phyloP scores from a whole-genome alignment of 30 jellyfish, hydroid and myxozoan species.

The Aurelia sp. region DNA sequence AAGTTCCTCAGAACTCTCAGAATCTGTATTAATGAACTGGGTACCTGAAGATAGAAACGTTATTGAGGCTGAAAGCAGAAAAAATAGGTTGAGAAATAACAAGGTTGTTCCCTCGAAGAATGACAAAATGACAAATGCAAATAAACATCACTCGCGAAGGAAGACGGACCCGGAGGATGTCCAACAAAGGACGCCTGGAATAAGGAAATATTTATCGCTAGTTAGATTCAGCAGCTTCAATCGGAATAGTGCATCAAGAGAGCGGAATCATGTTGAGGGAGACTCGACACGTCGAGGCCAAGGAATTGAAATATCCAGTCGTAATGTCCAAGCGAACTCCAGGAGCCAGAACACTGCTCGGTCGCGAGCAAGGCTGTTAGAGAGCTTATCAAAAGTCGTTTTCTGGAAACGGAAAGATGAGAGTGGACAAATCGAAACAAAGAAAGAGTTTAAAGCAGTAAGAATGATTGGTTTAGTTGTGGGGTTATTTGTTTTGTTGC shows the following conservation, averaged over 20 bases:
- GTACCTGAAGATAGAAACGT: conserved; percentile 3
- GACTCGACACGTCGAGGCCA: too few species aligned
- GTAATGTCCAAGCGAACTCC: too few species aligned
- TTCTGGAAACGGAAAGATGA: conserved; percentile 2
- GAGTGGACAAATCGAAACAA: not conserved
- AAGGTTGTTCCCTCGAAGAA: not conserved
- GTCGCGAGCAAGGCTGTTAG: not conserved
- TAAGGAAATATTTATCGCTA: not conserved
- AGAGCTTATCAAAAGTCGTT: conserved; percentile 26
- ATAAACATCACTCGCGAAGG: too few species aligned
- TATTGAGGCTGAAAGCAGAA: conserved; percentile 6
- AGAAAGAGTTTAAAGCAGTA: conserved; percentile 58
- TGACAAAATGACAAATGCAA: not conserved
- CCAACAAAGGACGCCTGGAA: not conserved
- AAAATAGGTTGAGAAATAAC: not conserved
- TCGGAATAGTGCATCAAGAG: not conserved
- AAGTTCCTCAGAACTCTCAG: conserved; percentile 8
- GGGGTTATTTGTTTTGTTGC: conserved; percentile 39
- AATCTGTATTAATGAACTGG: conserved; percentile 6
- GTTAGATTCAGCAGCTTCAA: not conserved
- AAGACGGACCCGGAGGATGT: too few species aligned
- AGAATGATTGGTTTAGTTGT: conserved; percentile 57
- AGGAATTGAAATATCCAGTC: too few species aligned
- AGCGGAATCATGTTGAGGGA: not conserved
- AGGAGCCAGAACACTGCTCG: too few species aligned